These are phyloP conservation scores for Lasius platythorax DNA, from an alignment of 2,888 invertebrate genomes.

Conservation along the genomic window DNA sequence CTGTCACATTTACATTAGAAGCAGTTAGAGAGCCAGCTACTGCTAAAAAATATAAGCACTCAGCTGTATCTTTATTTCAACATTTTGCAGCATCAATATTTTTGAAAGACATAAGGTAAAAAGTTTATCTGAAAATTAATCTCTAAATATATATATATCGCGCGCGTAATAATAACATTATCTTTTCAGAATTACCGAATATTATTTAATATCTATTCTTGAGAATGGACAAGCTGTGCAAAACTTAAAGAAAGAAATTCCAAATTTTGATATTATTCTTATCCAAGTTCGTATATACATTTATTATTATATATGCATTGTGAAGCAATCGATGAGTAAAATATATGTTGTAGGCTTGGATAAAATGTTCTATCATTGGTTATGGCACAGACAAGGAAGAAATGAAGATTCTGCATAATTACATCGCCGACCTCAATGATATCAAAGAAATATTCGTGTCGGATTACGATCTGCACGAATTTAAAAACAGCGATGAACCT, in stretches of 20 bases:
- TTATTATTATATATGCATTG: conserved; percentile 20
- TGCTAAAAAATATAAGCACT: conserved; percentile 80
- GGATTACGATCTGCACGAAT: conserved; percentile 73
- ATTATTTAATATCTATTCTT: conserved; percentile 79
- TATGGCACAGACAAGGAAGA: conserved; percentile 73
- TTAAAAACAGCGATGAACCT: conserved; percentile 77
- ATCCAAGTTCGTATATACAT: conserved; percentile 78
- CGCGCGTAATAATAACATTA: not conserved
- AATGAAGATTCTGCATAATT: conserved; percentile 75
- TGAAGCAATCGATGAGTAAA: not conserved
- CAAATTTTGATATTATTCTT: conserved; percentile 78
- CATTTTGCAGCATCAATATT: conserved; percentile 82
- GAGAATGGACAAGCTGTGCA: conserved; percentile 68
- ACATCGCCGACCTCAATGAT: conserved; percentile 75
- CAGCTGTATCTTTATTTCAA: conserved; percentile 80
- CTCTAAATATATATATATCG: not conserved
- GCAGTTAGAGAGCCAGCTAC: conserved; percentile 78
- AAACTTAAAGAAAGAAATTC: conserved; percentile 75
- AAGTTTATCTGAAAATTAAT: not conserved
- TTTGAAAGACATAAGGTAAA: conserved; percentile 82
- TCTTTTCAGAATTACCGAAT: conserved; percentile 78
- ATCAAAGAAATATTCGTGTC: conserved; percentile 77
- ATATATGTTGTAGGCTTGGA: conserved; percentile 79
- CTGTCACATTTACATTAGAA: conserved; percentile 81
- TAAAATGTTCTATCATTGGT: conserved; percentile 81